Evolutionary conservation across 1,140 invertebrate species (phyloP).

Genomic region (Meloidogyne chitwoodi): DNA sequence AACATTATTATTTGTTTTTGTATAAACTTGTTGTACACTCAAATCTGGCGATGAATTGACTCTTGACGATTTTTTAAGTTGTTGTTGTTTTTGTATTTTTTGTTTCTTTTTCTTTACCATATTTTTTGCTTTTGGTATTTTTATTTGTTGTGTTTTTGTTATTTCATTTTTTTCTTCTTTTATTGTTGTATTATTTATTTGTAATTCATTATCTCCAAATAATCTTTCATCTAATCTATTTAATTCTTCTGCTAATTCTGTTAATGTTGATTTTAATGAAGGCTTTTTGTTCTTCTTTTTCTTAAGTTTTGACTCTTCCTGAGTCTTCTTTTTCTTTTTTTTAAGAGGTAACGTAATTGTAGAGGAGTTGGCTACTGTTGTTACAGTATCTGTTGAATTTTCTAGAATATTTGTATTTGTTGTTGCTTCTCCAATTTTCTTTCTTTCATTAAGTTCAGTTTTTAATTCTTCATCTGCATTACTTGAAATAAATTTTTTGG

Average conservation of each 20-base stretch:
- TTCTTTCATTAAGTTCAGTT: background rate
- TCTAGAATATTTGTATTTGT: background rate
- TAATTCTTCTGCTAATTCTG: conserved; percentile 11
- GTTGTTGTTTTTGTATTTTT: background rate
- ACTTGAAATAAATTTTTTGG: background rate
- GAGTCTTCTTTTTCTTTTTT: background rate
- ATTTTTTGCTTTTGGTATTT: background rate
- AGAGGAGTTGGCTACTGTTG: background rate
- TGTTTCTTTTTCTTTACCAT: background rate
- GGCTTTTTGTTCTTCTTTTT: background rate
- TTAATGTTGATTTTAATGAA: conserved; percentile 1
- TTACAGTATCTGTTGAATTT: background rate
- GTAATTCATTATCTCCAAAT: background rate
- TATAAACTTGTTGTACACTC: background rate
- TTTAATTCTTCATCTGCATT: background rate
- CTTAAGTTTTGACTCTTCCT: background rate
- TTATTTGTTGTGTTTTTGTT: background rate
- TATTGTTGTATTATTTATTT: conserved; percentile 6
- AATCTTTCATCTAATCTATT: conserved; percentile 7
- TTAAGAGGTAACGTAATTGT: background rate
- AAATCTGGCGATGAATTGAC: background rate
- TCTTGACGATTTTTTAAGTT: background rate
- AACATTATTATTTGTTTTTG: background rate
- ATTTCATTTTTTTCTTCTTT: background rate
- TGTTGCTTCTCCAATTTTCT: too few species aligned